Evolutionary conservation across 2,888 invertebrate genomes (phyloP).

Genomic region (Rhagophthalmus giganteus): DNA sequence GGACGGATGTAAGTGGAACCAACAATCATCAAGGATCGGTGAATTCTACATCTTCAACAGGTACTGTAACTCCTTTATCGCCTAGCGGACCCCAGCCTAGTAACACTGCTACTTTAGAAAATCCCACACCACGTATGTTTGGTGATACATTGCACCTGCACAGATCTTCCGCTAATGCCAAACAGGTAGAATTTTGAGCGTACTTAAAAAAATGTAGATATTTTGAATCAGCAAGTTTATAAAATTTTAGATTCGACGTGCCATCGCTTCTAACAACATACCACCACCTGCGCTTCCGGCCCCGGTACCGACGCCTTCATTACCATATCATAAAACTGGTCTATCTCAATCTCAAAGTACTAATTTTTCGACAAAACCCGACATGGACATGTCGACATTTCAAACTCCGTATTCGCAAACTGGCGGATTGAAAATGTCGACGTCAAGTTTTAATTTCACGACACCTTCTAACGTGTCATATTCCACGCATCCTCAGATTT

Average conservation of each 20-base stretch:
- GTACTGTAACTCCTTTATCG: conserved; percentile 56
- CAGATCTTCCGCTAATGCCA: conserved; percentile 58
- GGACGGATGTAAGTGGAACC: conserved; percentile 44
- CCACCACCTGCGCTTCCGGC: conserved; percentile 75
- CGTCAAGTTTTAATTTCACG: conserved; percentile 60
- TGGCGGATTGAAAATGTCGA: conserved; percentile 62
- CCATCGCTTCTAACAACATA: conserved; percentile 62
- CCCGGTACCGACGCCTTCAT: conserved; percentile 65
- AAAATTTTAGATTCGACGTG: conserved; percentile 57
- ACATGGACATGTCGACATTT: conserved; percentile 45
- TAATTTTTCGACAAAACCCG: conserved; percentile 53
- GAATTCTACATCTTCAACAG: conserved; percentile 43
- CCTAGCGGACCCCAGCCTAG: conserved; percentile 51
- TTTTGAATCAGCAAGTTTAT: background rate
- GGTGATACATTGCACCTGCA: conserved; percentile 66
- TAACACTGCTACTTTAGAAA: conserved; percentile 56
- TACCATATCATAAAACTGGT: conserved; percentile 54
- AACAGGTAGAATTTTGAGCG: conserved; percentile 53
- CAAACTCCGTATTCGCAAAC: conserved; percentile 53
- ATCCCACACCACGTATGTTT: conserved; percentile 71
- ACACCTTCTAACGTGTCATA: conserved; percentile 47
- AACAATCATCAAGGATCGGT: conserved; percentile 37
- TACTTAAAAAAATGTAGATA: background rate
- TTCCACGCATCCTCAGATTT: conserved; percentile 53
- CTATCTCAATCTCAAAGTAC: conserved; percentile 67